Evolutionary conservation across 2,113 vertebrate species (phyloP), one percentile per base, ranked within the genome.

Genomic region (Lamprologus sp.): DNA sequence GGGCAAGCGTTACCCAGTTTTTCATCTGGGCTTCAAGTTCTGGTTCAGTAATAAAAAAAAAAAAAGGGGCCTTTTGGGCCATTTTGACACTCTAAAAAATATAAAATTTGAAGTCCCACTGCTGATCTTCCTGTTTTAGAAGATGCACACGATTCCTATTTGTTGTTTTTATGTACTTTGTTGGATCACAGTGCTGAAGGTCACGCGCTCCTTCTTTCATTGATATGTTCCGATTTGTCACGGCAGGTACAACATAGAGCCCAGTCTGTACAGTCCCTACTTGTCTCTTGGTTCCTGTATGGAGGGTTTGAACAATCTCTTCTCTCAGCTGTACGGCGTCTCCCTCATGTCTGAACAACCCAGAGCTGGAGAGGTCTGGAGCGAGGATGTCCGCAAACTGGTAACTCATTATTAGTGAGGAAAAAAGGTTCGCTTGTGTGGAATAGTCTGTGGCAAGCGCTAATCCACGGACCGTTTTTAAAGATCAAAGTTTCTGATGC

Each of bases 281-380:
- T 97, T 99, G 84, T 99, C 99, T 23, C 96, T 99, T 58, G 98
- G 99, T 2, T 96, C 97, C 0, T 99, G 99, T 90, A 99, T 99
- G 98, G 99, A 99, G 79, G 98, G 99, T 42, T 96, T 99, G 87
- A 98, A 98, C 86, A 92, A 92, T 81, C 95, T 99, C 91, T 99
- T 99, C 94, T 97, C 92, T 83, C 97, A 95, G 85, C 97, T 99
- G 21, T 95, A 97, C 1, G 99, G 99, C 7, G 96, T 99, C 35
- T 97, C 97, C 0, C 95, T 99, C 3, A 97, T 97, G 90, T 97
- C 97, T 10, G 98, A 99, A 81, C 96, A 97, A 88, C 96, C 98
- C 56, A 94, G 91, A 3, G 94, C 91, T 37, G 99, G 99, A 92
- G 99, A 99, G 90, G 96, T 99, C 83, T 99, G 99, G 99, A 97